Evolutionary conservation across 2,888 invertebrate genomes (phyloP).

Genomic region (Ctenicera cuprea): DNA sequence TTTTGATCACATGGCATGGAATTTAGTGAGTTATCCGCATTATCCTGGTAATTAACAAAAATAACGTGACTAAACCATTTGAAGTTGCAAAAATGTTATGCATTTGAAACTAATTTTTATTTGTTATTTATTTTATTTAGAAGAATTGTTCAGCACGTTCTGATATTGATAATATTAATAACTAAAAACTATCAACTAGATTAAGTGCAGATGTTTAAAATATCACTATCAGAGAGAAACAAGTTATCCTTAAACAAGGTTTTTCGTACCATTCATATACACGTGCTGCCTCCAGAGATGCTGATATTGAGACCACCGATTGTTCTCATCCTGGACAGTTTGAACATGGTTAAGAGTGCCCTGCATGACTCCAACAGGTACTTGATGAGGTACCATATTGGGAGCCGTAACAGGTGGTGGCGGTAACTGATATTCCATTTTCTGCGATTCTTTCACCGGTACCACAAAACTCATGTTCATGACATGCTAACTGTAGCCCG

Average conservation of each 20-base stretch:
- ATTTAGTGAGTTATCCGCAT: constrained; percentile 11
- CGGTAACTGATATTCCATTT: constrained; percentile 75
- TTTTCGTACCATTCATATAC: constrained; percentile 82
- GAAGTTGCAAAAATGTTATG: no score
- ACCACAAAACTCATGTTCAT: constrained; percentile 72
- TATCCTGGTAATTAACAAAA: constrained; percentile 38
- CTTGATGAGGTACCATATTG: constrained; percentile 70
- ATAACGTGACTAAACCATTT: constrained; percentile 6
- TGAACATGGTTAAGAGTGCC: constrained; percentile 80
- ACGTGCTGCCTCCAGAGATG: constrained; percentile 88
- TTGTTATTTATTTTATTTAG: no score
- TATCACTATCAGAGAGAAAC: no score
- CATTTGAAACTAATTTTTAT: no score
- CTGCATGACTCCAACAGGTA: constrained; percentile 80
- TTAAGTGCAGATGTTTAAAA: no score
- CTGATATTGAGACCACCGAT: constrained; percentile 83
- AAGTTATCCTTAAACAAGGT: not conserved
- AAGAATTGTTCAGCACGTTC: not conserved
- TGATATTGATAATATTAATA: no score
- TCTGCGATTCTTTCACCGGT: constrained; percentile 68
- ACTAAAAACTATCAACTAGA: no score
- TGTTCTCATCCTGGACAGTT: constrained; percentile 76
- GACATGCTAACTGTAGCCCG: constrained; percentile 70
- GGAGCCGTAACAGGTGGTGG: constrained; percentile 71
- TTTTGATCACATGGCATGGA: constrained; percentile 29